Evolutionary conservation across 92 coral and sea anemone genomes (phyloP).

Genomic region (Palythoa caribaeorum): DNA sequence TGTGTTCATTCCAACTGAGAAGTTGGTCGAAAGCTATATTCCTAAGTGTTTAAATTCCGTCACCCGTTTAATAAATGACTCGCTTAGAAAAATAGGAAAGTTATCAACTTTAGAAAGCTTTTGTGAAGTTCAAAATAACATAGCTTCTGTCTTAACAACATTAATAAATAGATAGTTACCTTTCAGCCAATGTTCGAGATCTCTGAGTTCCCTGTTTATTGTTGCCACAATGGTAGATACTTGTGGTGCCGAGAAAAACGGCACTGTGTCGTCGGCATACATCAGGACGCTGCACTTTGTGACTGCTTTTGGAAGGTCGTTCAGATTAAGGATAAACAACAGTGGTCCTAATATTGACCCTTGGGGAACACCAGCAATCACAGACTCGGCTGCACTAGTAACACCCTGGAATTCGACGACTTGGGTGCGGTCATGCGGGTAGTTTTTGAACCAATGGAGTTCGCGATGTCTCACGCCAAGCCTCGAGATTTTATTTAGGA

Average conservation of each 20-base stretch:
- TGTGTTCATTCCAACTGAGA: constrained; percentile 15
- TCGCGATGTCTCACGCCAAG: constrained; percentile 25
- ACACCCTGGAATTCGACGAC: constrained; percentile 35
- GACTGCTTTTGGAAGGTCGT: constrained; percentile 60
- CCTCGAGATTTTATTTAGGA: background rate
- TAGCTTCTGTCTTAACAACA: background rate
- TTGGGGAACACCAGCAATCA: background rate
- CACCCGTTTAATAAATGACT: constrained; percentile 49
- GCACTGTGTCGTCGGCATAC: too few species aligned
- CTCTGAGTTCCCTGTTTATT: constrained; percentile 49
- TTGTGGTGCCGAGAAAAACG: too few species aligned
- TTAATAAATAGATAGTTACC: constrained; percentile 58
- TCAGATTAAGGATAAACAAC: background rate
- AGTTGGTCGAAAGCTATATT: constrained; percentile 51
- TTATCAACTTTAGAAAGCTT: too few species aligned
- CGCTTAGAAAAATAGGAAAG: constrained; percentile 44
- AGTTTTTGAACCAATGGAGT: background rate
- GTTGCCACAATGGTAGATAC: too few species aligned
- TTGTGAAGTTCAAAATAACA: too few species aligned
- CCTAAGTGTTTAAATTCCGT: constrained; percentile 59
- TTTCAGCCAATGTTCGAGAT: background rate
- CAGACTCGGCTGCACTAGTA: constrained; percentile 25
- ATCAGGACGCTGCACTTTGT: constrained; percentile 24
- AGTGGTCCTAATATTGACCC: constrained; percentile 9
- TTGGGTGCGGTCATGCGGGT: constrained; percentile 23